These are phyloP conservation scores for Cuniculus paca DNA, from an alignment of 2,797 vertebrate species.

Conservation along the genomic window DNA sequence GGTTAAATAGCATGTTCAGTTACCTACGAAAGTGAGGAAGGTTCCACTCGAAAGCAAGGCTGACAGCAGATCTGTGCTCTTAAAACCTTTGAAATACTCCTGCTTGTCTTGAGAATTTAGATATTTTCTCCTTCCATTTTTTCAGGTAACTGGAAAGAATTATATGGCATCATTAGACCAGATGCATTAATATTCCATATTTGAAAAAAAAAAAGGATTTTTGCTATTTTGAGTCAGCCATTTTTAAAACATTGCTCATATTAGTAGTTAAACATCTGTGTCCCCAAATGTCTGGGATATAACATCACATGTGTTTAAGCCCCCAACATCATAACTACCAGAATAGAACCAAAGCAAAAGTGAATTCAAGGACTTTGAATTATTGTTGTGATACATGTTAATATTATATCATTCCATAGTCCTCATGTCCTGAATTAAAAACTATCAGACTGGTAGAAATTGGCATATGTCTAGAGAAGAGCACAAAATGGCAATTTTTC, in stretches of 20 bases:
- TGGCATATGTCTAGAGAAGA: neutral
- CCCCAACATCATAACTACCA: neutral
- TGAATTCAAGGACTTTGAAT: neutral
- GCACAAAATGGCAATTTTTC: neutral
- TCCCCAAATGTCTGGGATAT: conserved; percentile 10
- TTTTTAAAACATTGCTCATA: conserved; percentile 7
- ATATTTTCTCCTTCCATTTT: neutral
- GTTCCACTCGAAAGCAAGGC: neutral
- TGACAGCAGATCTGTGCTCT: neutral
- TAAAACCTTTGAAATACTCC: neutral
- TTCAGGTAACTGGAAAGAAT: neutral
- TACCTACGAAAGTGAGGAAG: neutral
- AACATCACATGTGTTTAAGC: neutral
- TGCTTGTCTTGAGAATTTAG: neutral
- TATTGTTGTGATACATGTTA: neutral
- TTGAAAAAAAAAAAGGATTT: conserved; percentile 9
- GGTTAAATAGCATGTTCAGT: neutral
- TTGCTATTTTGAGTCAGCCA: neutral
- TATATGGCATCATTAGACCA: conserved; percentile 8
- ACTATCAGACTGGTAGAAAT: neutral
- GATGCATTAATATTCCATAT: conserved; percentile 5
- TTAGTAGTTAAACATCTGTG: conserved; percentile 55
- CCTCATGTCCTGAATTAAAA: neutral
- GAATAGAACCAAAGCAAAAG: neutral
- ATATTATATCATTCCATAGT: neutral